Percentiles rank a stretch among this genome's conserved stretches.
Conservation (phyloP, 2,888 invertebrate genomes). For the Cryptosula pallasiana region DNA sequence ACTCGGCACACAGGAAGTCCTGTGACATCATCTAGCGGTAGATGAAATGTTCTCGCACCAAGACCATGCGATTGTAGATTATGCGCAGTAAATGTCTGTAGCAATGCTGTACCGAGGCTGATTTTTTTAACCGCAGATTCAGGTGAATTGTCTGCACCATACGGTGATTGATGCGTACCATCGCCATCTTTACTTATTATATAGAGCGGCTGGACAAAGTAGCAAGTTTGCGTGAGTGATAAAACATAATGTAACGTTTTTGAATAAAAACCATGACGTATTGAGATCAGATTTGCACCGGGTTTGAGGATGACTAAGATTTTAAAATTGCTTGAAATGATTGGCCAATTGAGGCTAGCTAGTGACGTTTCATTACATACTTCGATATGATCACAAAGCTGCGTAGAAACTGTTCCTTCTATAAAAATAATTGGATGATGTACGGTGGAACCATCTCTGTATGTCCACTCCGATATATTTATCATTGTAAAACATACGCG, state of each 20-base stretch:
- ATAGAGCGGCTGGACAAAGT: constrained; percentile 70
- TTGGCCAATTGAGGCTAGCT: constrained; percentile 57
- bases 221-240: neutral
- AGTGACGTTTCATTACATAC: neutral
- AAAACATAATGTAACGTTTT: constrained; percentile 32
- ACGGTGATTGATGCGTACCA: constrained; percentile 70
- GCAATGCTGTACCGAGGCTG: constrained; percentile 67
- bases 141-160: constrained; percentile 62
- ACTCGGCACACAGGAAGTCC: constrained; percentile 62
- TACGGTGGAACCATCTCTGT: neutral
- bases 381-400: neutral
- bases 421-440: neutral
- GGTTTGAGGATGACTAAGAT: constrained; percentile 62
- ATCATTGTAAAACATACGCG: neutral
- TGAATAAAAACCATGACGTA: constrained; percentile 31
- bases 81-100: constrained; percentile 82
- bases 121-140: constrained; percentile 73
- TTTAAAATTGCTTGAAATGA: constrained; percentile 67
- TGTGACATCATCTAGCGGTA: constrained; percentile 64
- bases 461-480: neutral
- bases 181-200: constrained; percentile 75
- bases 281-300: constrained; percentile 62
- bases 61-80: constrained; percentile 75
- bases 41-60: constrained; percentile 73
- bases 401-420: neutral